Evolutionary conservation across 2,113 vertebrate species (phyloP).

Genomic region (Hyaena hyaena): DNA sequence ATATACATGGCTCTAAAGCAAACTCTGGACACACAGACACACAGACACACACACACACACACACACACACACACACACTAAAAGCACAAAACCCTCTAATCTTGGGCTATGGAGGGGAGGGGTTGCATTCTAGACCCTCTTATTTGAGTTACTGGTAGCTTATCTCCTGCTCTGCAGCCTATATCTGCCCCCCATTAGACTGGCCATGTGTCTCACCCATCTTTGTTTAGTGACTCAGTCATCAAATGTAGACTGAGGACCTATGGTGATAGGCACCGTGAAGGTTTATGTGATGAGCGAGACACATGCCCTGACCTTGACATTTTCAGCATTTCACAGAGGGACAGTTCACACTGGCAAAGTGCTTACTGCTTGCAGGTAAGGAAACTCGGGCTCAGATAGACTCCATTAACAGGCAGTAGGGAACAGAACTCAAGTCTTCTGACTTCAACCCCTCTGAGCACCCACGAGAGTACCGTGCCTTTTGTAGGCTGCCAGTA

Average conservation of each 20-base stretch:
- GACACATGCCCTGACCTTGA: neutral
- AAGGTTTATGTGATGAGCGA: neutral
- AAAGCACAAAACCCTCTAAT: neutral
- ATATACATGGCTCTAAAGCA: neutral
- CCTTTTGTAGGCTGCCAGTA: neutral
- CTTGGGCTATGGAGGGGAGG: neutral
- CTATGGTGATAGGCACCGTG: neutral
- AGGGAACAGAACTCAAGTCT: neutral
- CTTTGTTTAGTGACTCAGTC: neutral
- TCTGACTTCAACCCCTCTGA: neutral
- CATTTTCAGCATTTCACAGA: neutral
- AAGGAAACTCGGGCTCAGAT: neutral
- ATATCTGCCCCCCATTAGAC: neutral
- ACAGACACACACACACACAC: accelerated
- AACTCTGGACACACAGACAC: no score
- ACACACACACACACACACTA: neutral
- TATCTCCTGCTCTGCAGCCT: neutral
- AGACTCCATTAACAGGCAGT: neutral
- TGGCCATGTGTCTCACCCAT: neutral
- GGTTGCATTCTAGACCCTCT: neutral
- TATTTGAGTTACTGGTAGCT: neutral
- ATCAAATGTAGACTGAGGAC: neutral
- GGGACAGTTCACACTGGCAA: neutral
- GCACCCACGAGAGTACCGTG: neutral
- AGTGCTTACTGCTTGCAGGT: neutral